Conservation (phyloP, 35 echinoderm and acorn worm species). For the Heliocidaris tuberculata region DNA sequence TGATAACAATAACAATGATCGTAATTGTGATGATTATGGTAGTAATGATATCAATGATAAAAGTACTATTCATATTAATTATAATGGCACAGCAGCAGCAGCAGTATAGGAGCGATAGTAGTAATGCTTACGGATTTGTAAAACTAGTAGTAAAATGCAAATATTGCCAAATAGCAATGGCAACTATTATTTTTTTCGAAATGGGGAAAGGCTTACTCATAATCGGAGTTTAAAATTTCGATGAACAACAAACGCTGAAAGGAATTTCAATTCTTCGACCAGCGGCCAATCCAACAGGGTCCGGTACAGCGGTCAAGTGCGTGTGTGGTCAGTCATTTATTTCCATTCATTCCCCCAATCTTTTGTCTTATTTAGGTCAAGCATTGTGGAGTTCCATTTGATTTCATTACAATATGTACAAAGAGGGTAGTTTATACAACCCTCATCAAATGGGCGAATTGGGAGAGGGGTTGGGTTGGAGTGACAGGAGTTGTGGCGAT, state of each 20-base stretch:
- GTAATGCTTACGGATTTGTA: no score
- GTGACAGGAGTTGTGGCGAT: not conserved
- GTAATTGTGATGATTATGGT: no score
- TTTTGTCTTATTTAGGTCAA: not conserved
- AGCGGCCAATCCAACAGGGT: no score
- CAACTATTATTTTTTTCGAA: not conserved
- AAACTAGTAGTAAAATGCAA: no score
- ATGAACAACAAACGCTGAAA: not conserved
- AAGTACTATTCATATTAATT: no score
- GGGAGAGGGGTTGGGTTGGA: not conserved
- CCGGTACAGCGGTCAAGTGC: not conserved
- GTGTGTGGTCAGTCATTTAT: constrained; percentile 1
- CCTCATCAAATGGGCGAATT: not conserved
- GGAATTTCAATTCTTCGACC: not conserved
- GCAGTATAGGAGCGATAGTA: no score
- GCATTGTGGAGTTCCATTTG: not conserved
- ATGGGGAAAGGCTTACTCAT: not conserved
- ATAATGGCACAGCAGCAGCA: no score
- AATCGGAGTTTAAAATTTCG: not conserved
- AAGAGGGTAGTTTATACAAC: not conserved
- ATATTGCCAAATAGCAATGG: no score
- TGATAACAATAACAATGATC: no score
- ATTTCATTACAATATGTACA: not conserved
- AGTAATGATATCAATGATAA: no score
- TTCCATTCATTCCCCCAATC: not conserved